These are phyloP conservation scores for Pomacea maculata DNA, from an alignment of 1,140 invertebrate genomes.

Conservation along the genomic window DNA sequence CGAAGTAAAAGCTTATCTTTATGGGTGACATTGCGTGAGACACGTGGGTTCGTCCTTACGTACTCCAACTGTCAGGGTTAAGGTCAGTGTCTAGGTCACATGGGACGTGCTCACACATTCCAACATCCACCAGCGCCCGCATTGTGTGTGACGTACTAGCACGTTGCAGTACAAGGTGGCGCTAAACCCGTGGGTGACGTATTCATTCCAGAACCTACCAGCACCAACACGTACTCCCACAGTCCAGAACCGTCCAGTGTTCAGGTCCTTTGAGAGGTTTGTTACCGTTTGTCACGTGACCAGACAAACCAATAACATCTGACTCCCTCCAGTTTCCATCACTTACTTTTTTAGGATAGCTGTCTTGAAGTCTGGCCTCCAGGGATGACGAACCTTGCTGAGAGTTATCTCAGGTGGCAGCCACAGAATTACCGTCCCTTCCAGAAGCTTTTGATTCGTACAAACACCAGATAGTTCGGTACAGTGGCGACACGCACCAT, in stretches of 20 bases:
- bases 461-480: conserved; percentile 81
- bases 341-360: conserved; percentile 73
- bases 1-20: background rate
- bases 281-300: too few relatives aligned
- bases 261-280: too few relatives aligned
- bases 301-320: too few relatives aligned
- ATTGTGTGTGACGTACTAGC: too few relatives aligned
- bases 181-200: too few relatives aligned
- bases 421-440: conserved; percentile 87
- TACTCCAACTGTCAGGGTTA: background rate
- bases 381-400: conserved; percentile 77
- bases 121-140: too few relatives aligned
- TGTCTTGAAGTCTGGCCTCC: conserved; percentile 85
- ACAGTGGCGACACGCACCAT: conserved; percentile 91
- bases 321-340: too few relatives aligned
- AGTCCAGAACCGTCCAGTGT: too few relatives aligned
- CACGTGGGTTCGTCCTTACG: background rate
- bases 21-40: too few relatives aligned
- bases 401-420: conserved; percentile 76
- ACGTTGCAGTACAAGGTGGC: too few relatives aligned
- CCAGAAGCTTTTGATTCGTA: conserved; percentile 74
- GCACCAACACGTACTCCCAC: too few relatives aligned
- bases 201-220: too few relatives aligned
- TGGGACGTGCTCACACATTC: background rate
- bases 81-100: background rate